Conservation (phyloP, 2,888 invertebrate genomes). For the Drosophila pegasa region DNA sequence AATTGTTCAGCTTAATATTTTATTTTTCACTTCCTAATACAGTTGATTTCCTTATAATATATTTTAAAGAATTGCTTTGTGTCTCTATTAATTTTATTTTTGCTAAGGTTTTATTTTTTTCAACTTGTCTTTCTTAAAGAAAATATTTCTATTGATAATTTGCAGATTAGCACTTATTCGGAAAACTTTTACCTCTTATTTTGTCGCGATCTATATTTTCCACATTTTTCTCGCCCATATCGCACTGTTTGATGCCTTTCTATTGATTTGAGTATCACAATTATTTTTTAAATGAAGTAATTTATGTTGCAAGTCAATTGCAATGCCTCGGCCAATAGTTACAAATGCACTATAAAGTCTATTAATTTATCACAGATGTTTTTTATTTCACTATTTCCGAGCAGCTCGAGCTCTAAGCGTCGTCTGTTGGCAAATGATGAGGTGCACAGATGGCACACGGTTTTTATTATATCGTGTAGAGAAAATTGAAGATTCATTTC, state of each 20-base stretch:
- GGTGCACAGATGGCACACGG: background rate
- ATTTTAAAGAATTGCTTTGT: too few relatives aligned
- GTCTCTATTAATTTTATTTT: too few relatives aligned
- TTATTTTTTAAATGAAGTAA: constrained; percentile 24
- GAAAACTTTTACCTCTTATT: background rate
- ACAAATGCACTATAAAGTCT: constrained; percentile 6
- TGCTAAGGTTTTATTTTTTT: too few relatives aligned
- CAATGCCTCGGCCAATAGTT: constrained; percentile 6
- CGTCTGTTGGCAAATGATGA: constrained; percentile 26
- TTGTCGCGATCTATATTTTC: background rate
- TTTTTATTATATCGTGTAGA: constrained; percentile 31
- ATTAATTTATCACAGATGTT: constrained; percentile 32
- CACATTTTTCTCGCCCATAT: constrained; percentile 15
- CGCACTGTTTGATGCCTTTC: background rate
- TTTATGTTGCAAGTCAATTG: constrained; percentile 26
- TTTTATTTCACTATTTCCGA: constrained; percentile 5
- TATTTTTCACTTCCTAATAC: too few relatives aligned
- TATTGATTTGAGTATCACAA: constrained; percentile 6
- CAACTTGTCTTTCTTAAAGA: background rate
- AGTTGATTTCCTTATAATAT: too few relatives aligned
- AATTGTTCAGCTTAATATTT: too few relatives aligned
- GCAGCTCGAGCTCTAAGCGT: constrained; percentile 2
- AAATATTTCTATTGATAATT: background rate
- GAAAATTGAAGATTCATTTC: constrained; percentile 37
- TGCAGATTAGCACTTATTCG: too few relatives aligned